Evolutionary conservation across 2,888 invertebrate genomes (phyloP).

Genomic region (Disparrhopalites patrizii): DNA sequence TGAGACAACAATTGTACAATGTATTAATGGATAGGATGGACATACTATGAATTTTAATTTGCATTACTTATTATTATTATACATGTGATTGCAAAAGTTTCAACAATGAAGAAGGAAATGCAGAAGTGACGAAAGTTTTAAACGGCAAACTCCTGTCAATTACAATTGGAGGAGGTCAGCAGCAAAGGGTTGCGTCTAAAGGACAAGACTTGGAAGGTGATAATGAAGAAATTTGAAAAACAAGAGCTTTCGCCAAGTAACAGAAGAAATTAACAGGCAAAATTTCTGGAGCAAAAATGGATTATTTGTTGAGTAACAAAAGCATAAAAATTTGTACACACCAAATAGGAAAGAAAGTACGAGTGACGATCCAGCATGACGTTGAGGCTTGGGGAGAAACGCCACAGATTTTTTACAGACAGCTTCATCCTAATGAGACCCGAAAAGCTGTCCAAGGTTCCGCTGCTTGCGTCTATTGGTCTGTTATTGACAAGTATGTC

Average conservation of each 20-base stretch:
- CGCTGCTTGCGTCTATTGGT: constrained; percentile 43
- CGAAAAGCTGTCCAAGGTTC: constrained; percentile 39
- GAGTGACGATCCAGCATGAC: constrained; percentile 42
- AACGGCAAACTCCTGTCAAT: constrained; percentile 40
- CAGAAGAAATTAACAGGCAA: too few species aligned
- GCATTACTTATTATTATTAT: too few species aligned
- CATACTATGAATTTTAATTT: too few species aligned
- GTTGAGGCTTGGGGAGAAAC: constrained; percentile 41
- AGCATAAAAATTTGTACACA: too few species aligned
- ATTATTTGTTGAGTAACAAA: too few species aligned
- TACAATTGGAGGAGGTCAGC: constrained; percentile 3
- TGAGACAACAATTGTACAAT: too few species aligned
- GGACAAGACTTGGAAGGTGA: too few species aligned
- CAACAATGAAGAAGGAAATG: not conserved
- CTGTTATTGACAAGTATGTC: constrained; percentile 33
- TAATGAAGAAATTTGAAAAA: too few species aligned
- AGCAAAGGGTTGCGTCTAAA: too few species aligned
- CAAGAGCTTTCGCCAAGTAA: too few species aligned
- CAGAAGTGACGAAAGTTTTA: constrained; percentile 15
- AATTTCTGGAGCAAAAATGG: not conserved
- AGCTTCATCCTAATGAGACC: constrained; percentile 40
- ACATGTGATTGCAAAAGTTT: not conserved
- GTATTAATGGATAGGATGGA: too few species aligned
- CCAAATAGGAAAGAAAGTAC: constrained; percentile 37
- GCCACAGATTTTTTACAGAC: constrained; percentile 29